phyloP scores from a whole-genome alignment of 2,113 vertebrate species.

The Trochalopteron elliotii region DNA sequence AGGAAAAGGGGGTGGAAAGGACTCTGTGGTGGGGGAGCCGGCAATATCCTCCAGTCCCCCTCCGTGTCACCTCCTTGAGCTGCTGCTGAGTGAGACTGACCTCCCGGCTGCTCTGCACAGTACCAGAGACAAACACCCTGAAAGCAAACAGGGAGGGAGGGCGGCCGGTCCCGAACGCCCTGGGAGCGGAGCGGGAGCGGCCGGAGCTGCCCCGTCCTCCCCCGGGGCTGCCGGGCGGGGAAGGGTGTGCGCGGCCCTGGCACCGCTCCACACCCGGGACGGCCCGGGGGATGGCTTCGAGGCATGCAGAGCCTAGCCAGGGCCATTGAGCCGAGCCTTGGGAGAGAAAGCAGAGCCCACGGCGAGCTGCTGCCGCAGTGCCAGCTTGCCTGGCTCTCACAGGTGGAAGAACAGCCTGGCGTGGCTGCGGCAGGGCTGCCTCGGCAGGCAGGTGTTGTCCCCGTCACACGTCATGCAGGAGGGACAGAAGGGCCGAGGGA shows the following conservation, averaged over 20 bases:
- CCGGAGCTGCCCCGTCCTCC: not conserved
- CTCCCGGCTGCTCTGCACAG: not conserved
- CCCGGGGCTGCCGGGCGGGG: rapidly evolving
- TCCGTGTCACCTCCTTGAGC: not conserved
- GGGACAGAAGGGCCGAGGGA: not conserved
- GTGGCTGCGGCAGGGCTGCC: rapidly evolving
- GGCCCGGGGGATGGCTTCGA: not conserved
- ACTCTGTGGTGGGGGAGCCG: not conserved
- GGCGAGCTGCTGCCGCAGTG: rapidly evolving
- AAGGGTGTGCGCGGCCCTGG: not conserved
- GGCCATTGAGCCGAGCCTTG: not conserved
- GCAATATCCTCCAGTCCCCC: not conserved
- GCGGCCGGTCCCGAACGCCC: not conserved
- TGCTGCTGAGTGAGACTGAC: not conserved
- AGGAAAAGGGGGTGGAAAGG: not conserved
- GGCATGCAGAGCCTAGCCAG: not conserved
- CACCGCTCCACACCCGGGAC: not conserved
- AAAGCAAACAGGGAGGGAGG: constrained; percentile 56
- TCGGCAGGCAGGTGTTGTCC: rapidly evolving
- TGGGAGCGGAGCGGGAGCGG: not conserved
- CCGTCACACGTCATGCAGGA: rapidly evolving
- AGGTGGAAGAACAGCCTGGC: not conserved
- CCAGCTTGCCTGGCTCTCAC: not conserved
- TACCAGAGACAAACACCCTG: constrained; percentile 29
- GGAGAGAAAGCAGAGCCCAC: not conserved